A percentile compares a stretch with the other conserved stretches of the same genome.
Conservation (phyloP, 1,140 invertebrate genomes). For the Drosophila arizonae region DNA sequence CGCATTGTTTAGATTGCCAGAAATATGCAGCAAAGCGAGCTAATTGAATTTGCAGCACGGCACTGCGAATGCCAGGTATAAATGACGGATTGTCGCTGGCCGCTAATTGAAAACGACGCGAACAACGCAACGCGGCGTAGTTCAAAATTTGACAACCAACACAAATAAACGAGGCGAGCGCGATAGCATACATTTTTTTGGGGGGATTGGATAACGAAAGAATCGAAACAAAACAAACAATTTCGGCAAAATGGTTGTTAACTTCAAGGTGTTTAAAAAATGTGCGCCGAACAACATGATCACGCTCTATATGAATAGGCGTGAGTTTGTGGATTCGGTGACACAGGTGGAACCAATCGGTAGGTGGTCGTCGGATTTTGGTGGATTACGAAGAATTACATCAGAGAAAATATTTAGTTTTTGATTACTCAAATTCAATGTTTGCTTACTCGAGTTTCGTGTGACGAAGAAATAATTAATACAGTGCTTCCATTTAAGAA, state of each 20-base stretch:
- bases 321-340: constrained; percentile 98
- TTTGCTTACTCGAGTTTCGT: too few relatives aligned
- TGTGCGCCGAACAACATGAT: constrained; percentile 96
- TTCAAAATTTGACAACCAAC: constrained; percentile 23
- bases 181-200: constrained; percentile 22
- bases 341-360: constrained; percentile 96
- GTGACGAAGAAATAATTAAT: too few relatives aligned
- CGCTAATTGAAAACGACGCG: constrained; percentile 73
- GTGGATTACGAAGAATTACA: neutral
- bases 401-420: neutral
- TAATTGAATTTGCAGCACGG: constrained; percentile 67
- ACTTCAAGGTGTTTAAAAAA: constrained; percentile 98
- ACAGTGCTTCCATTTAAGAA: too few relatives aligned
- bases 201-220: constrained; percentile 1
- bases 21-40: constrained; percentile 37
- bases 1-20: constrained; percentile 40
- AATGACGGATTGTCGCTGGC: constrained; percentile 67
- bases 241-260: constrained; percentile 88
- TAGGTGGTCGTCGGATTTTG: constrained; percentile 83
- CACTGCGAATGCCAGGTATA: constrained; percentile 68
- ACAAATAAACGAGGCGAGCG: constrained; percentile 27
- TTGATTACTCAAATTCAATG: too few relatives aligned
- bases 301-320: constrained; percentile 96
- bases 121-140: constrained; percentile 67
- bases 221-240: neutral